A percentile compares a stretch with the other conserved stretches of the same genome.
These are phyloP conservation scores for Drosophila seguyi DNA, from an alignment of 1,140 invertebrate genomes.

Conservation along the genomic window DNA sequence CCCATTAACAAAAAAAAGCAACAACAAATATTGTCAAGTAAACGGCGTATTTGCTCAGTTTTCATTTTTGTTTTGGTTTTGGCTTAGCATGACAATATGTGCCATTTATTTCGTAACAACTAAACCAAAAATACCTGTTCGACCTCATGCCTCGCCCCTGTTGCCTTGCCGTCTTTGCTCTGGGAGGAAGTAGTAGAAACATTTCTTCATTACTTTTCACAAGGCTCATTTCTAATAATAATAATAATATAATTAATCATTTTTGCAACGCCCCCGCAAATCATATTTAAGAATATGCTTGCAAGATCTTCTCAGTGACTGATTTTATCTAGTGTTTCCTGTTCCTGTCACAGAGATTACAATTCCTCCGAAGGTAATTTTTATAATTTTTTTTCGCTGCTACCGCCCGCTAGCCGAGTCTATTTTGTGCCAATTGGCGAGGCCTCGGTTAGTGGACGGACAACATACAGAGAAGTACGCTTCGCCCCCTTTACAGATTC, in stretches of 20 bases:
- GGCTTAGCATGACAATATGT: conserved; percentile 35
- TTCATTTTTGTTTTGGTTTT: conserved; percentile 43
- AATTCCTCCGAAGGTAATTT: conserved; percentile 18
- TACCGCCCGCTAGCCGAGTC: conserved; percentile 43
- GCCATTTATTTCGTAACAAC: conserved; percentile 68
- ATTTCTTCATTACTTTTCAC: background rate
- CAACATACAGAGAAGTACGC: conserved; percentile 2
- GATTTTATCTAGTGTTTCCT: conserved; percentile 28
- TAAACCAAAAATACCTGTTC: conserved; percentile 65
- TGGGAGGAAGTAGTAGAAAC: background rate
- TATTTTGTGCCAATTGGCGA: conserved; percentile 74
- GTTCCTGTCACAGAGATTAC: conserved; percentile 26
- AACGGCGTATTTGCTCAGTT: conserved; percentile 19
- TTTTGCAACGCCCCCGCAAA: conserved; percentile 7
- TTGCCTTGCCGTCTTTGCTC: background rate
- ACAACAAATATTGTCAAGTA: conserved; percentile 36
- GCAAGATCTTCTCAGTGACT: background rate
- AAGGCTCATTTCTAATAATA: background rate
- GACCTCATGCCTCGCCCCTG: background rate
- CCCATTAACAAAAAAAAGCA: conserved; percentile 41
- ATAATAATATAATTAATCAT: no score
- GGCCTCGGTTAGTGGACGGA: conserved; percentile 35
- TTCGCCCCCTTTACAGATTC: conserved; percentile 59
- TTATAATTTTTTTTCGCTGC: conserved; percentile 9
- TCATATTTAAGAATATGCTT: background rate